Evolutionary conservation across 2,797 vertebrate species (phyloP).

Genomic region (Echeneis naucrates): DNA sequence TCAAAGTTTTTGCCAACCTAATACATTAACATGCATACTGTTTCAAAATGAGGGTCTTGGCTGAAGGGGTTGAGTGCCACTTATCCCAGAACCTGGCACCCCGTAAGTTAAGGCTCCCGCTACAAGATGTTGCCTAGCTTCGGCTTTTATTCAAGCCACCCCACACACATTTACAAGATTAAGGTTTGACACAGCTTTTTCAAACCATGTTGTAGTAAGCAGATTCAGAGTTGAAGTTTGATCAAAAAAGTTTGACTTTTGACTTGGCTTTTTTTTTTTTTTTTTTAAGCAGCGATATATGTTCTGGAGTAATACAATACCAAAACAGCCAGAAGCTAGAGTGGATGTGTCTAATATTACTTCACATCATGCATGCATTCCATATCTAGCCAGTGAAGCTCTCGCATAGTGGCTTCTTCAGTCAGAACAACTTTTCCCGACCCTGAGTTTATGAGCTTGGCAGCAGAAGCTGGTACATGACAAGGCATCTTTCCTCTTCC

Average conservation of each 20-base stretch:
- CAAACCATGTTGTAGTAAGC: conserved; percentile 37
- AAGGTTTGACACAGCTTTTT: conserved; percentile 60
- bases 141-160: conserved; percentile 41
- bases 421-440: conserved; percentile 47
- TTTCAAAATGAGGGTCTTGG: conserved; percentile 74
- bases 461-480: conserved; percentile 57
- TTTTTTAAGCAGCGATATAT: neutral
- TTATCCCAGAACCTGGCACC: conserved; percentile 73
- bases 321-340: conserved; percentile 17
- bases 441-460: conserved; percentile 57
- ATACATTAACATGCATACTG: conserved; percentile 78
- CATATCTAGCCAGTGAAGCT: conserved; percentile 3
- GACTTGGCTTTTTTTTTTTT: neutral
- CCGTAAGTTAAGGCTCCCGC: conserved; percentile 39
- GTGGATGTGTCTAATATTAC: conserved; percentile 6
- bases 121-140: conserved; percentile 51
- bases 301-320: neutral
- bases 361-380: conserved; percentile 35
- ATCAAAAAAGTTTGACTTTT: conserved; percentile 18
- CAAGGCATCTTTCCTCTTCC: conserved; percentile 57
- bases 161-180: conserved; percentile 70
- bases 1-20: conserved; percentile 62
- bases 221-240: conserved; percentile 38
- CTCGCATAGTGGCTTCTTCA: conserved; percentile 13
- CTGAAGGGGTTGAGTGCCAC: conserved; percentile 73